Percentiles rank a stretch among this genome's conserved stretches.
Evolutionary conservation across 2,113 vertebrate species (phyloP).

Genomic region (Dasyornis broadbenti): DNA sequence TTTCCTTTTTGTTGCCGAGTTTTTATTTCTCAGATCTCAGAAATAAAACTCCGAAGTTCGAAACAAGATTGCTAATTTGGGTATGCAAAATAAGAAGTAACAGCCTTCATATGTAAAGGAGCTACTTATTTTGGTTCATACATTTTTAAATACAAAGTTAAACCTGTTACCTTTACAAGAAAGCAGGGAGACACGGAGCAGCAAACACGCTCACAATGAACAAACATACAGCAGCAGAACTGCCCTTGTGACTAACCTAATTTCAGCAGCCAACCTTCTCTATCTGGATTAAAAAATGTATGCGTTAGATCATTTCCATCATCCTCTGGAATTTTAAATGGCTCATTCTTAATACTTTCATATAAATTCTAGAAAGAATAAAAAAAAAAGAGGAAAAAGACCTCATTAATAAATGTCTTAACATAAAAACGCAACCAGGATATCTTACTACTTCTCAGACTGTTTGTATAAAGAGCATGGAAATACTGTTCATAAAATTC

Average conservation of each 20-base stretch:
- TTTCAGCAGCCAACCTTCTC: conserved; percentile 98
- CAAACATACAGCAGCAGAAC: neutral
- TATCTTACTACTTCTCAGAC: neutral
- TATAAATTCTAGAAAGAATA: conserved; percentile 87
- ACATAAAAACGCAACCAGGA: neutral
- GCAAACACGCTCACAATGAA: neutral
- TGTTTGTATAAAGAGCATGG: neutral
- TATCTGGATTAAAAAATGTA: conserved; percentile 98
- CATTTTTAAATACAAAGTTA: neutral
- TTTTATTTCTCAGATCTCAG: neutral
- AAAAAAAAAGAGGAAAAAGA: neutral
- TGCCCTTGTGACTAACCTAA: conserved; percentile 79
- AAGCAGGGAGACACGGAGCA: neutral
- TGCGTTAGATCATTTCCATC: conserved; percentile 97
- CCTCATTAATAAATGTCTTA: neutral
- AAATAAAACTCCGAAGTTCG: neutral
- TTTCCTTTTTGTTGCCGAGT: neutral
- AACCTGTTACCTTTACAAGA: neutral
- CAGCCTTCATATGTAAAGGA: neutral
- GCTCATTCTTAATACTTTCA: conserved; percentile 99
- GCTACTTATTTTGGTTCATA: neutral
- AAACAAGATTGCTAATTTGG: neutral
- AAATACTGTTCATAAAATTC: neutral
- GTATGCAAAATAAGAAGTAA: neutral
- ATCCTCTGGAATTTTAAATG: conserved; percentile 98